Base-by-base conservation (phyloP, 2,113 vertebrate genomes). In the Amphiprion ocellaris region DNA sequence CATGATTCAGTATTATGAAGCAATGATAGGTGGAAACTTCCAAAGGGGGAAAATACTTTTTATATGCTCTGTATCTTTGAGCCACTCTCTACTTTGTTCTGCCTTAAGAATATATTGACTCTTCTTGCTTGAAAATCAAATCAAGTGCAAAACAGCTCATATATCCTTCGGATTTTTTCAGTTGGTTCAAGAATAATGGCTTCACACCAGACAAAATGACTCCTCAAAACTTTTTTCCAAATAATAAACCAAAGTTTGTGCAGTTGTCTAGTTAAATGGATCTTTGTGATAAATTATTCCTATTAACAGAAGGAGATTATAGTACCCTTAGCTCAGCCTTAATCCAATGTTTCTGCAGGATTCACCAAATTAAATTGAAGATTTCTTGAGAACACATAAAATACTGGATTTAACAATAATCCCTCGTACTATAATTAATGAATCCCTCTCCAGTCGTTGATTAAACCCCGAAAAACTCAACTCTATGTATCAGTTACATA, bases 231-330 rank as follows among this genome's bases (percentile, higher is more conserved):
- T 41, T 47, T 3, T 9, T 14, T 4, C 17, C 33, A 5, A 33
- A 63, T 26, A 4, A 30, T 52, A 10, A 63, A 64, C 37, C 30
- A 24, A 62, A 30, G 0, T 3, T 3, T 60, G 37, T 21, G 39
- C 46, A 46, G 16, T 66, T 47, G 26, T 47, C n/a, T 26, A 14
- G 17, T 41, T 44, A 41, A 44, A 72, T 61, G 56, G 30, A 10
- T 66, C 56, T 71, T 65, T 79, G 19, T 68, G 17, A 78, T 69
- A 44, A 59, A 77, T 70, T 62, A 77, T 77, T 68, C 16, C 44
- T 52, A 61, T 62, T 21, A 69, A 77, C 21, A 41, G 41, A 24
- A 67, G 28, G 41, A 61, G 50, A 68, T 33, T 14, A 44, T 2
- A 19, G n/a, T 23, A 37, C 17, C 58, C 74, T 26, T 23, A 44